These are phyloP conservation scores for Amazona guildingii DNA, from an alignment of 2,113 vertebrate genomes.

Conservation along the genomic window DNA sequence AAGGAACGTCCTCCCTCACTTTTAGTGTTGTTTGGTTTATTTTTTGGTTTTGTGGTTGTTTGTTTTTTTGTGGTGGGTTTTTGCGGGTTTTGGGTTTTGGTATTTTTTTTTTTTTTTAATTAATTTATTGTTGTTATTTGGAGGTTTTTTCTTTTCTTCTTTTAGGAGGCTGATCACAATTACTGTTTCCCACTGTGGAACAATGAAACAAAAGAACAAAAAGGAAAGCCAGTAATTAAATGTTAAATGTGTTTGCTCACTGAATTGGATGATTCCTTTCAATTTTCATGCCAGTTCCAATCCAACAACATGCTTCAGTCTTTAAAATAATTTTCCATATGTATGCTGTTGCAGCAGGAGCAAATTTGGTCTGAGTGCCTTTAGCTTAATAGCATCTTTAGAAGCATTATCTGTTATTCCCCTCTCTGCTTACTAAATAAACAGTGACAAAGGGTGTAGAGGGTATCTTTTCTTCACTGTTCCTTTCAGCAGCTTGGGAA, in stretches of 20 bases:
- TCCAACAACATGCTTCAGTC: neutral
- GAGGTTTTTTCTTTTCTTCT: neutral
- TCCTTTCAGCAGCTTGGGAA: neutral
- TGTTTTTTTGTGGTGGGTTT: neutral
- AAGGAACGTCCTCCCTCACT: neutral
- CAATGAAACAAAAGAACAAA: neutral
- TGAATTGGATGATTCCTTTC: neutral
- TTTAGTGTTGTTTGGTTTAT: neutral
- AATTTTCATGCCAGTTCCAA: neutral
- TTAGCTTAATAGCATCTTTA: neutral
- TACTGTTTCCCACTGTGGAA: neutral
- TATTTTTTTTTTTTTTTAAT: neutral
- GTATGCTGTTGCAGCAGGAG: neutral
- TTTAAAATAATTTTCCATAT: neutral
- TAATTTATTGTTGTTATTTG: neutral
- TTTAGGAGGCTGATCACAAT: neutral
- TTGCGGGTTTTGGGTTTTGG: neutral
- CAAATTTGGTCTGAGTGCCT: neutral
- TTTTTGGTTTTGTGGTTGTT: neutral
- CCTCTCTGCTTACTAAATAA: neutral
- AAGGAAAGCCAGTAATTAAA: neutral
- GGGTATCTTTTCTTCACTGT: neutral
- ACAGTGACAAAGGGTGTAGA: neutral
- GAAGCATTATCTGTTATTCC: neutral
- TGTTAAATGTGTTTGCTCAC: neutral